Evolutionary conservation across 2,888 invertebrate species (phyloP).

Genomic region (Hesperia comma): DNA sequence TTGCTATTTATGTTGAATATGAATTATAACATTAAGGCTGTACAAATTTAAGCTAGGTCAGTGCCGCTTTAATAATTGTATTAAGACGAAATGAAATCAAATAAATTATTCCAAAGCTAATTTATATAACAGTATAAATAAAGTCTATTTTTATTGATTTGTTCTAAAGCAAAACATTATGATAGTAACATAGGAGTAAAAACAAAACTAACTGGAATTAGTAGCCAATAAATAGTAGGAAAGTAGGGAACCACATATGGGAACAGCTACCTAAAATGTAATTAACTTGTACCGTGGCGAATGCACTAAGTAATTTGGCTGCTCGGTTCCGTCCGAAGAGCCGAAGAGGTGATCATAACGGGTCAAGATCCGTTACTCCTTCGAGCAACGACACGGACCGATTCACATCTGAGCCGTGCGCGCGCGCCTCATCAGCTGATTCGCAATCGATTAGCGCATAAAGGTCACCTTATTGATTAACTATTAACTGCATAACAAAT

Average conservation of each 20-base stretch:
- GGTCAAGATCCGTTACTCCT: conserved; percentile 50
- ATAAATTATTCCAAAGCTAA: no score
- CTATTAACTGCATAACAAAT: neutral
- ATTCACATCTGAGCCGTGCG: conserved; percentile 56
- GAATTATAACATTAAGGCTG: no score
- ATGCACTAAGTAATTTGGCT: conserved; percentile 19
- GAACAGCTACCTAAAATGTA: neutral
- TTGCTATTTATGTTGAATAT: no score
- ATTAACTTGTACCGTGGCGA: neutral
- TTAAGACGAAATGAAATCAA: neutral
- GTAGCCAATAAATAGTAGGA: no score
- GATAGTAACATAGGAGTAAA: no score
- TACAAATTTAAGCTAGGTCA: no score
- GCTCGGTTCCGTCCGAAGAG: conserved; percentile 23
- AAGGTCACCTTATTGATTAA: conserved; percentile 46
- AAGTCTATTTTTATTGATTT: no score
- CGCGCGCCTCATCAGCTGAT: conserved; percentile 61
- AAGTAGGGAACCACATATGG: conserved; percentile 1
- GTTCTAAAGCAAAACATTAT: no score
- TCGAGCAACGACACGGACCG: conserved; percentile 56
- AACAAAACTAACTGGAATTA: no score
- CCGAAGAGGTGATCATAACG: conserved; percentile 41
- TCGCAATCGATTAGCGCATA: conserved; percentile 45
- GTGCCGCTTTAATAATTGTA: neutral
- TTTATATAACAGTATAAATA: no score